These are phyloP conservation scores for Bungarus multicinctus DNA, from an alignment of 2,113 vertebrate species.

Conservation along the genomic window DNA sequence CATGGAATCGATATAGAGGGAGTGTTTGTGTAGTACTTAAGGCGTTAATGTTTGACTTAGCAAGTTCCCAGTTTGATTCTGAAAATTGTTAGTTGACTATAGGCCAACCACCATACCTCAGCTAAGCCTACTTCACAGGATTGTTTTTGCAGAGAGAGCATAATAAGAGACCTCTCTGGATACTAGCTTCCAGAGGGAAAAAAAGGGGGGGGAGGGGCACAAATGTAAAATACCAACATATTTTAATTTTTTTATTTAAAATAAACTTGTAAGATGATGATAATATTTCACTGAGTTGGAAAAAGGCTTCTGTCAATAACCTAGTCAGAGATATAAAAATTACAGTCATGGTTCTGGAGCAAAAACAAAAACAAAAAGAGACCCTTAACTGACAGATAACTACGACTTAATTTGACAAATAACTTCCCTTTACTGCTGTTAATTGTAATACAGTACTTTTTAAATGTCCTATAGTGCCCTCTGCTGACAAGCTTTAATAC, in stretches of 20 bases:
- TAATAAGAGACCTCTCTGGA: not conserved
- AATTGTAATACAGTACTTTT: not conserved
- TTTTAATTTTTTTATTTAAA: not conserved
- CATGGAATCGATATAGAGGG: not conserved
- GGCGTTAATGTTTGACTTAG: not conserved
- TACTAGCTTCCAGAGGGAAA: not conserved
- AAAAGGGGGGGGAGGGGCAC: rapidly evolving
- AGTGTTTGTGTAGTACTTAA: not conserved
- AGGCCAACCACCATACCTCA: too few species aligned
- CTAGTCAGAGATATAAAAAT: not conserved
- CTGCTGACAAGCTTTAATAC: not conserved
- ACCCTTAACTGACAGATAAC: not conserved
- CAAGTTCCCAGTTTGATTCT: not conserved
- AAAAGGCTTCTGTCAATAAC: not conserved
- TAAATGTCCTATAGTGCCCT: not conserved
- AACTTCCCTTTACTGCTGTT: not conserved
- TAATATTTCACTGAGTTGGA: not conserved
- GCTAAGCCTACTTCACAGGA: too few species aligned
- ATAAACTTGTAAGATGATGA: not conserved
- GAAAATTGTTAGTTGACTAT: not conserved
- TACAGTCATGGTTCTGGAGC: not conserved
- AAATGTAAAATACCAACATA: not conserved
- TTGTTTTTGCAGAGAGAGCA: too few species aligned
- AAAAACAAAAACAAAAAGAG: not conserved
- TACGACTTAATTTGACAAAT: not conserved